Evolutionary conservation across 2,888 invertebrate species (phyloP).

Genomic region (Laothoe populi): DNA sequence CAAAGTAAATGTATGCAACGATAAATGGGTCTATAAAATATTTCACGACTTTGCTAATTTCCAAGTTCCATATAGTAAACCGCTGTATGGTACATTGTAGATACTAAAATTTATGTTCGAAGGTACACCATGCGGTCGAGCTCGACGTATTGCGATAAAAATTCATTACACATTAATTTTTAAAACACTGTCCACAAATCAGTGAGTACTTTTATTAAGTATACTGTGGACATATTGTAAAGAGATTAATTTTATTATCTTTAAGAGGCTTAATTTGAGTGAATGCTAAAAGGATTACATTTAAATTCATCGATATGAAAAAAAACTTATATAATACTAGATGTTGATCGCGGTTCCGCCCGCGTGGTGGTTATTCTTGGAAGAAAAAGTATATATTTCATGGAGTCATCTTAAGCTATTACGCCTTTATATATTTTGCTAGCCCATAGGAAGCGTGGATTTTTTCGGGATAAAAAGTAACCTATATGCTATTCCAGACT

Average conservation of each 20-base stretch:
- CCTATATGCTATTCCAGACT: too few species aligned
- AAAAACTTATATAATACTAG: too few species aligned
- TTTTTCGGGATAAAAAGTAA: too few species aligned
- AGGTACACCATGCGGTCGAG: neutral
- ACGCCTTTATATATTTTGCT: too few species aligned
- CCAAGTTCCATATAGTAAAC: constrained; percentile 17
- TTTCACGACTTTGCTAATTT: constrained; percentile 22
- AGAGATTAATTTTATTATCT: neutral
- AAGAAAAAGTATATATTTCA: too few species aligned
- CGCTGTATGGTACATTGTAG: constrained; percentile 21
- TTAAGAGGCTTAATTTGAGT: too few species aligned
- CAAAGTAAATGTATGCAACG: constrained; percentile 1
- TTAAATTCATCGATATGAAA: too few species aligned
- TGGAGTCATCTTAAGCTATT: too few species aligned
- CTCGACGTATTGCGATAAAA: constrained; percentile 19
- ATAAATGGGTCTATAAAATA: constrained; percentile 12
- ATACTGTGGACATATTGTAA: neutral
- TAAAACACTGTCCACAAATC: constrained; percentile 10
- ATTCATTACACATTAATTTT: constrained; percentile 22
- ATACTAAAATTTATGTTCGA: constrained; percentile 17
- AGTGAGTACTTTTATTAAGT: neutral
- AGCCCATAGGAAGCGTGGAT: too few species aligned
- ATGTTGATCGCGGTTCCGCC: too few species aligned
- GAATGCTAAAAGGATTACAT: too few species aligned
- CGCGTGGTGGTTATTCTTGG: too few species aligned